Base-by-base conservation (phyloP, 1,140 invertebrate genomes). In the Bombus confusus region DNA sequence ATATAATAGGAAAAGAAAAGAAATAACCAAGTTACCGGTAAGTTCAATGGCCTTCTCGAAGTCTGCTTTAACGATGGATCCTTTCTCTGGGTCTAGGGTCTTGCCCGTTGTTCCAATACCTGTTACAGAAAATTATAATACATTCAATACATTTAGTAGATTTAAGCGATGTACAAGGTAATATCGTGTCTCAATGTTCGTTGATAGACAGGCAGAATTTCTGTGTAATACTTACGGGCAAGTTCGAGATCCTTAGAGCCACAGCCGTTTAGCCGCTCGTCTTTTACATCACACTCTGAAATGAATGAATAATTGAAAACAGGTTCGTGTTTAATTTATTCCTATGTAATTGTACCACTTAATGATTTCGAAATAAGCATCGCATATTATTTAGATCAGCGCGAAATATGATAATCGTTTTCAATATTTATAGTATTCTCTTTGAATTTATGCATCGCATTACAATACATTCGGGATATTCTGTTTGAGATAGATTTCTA, bases 1-100 rank as follows among this genome's bases (percentile, higher is more conserved):
- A 22, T n/a, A n/a, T n/a, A n/a, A n/a, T 2, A 22, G 6, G 6
- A 1, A 34, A 18, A 22, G 31, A 39, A 69, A 9, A 22, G 1
- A 52, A 39, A 15, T 10, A 1, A n/a, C 0, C 0, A 13, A 57
- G 37, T 96, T 92, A 97, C 96, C 96, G 90, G 97, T 96, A 95
- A 97, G 95, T 96, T 98, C 97, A 92, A 98, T 98, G 87, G 97
- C 97, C 92, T 96, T 96, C 94, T 98, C 97, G 91, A 98, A 98
- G 93, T 98, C 97, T 94, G 97, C 97, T 94, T 97, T 97, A 92
- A 97, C 96, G 80, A 95, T 96, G 86, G 91, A 85, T 91, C 93
- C 95, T 92, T 94, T 95, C 87, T 95, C 94, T 74, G 94, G 94
- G 90, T 95, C 94, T 89, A 95, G 93, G 89, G 92, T 93, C 88